Evolutionary conservation across 1,140 invertebrate species (phyloP), one percentile per base, ranked within the genome.

Genomic region (Arion vulgaris): DNA sequence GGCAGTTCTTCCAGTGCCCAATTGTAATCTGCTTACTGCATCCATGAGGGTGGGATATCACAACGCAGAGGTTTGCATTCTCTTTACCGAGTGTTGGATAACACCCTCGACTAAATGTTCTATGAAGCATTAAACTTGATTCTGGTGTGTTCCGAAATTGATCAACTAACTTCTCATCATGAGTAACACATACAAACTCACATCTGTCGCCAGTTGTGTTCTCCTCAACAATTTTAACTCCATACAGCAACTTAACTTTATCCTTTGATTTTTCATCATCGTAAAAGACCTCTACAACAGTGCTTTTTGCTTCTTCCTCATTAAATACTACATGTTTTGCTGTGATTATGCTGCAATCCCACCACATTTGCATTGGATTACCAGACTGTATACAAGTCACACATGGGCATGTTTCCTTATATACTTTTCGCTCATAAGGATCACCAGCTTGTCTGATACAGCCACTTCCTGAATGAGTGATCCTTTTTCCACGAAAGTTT

Each of bases 31-130:
- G 17, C n/a, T 74, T 74, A 26, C 72, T 39, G 13, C 28, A 28
- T 39, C 72, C 72, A 74, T 74, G 72, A 7, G 72, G 72, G 41
- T 74, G 72, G 41, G 72, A 74, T 28, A 45, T 39, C 1, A 74
- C 38, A 39, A 74, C 32, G n/a, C 36, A 28, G 9, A 74, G 41
- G 9, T 74, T 39, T 15, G 28, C 36, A 1, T 36, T 28, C 2
- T 28, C 26, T 39, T 28, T 74, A 9, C 41, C n/a, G 1, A 41
- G n/a, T 1, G 36, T 74, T 7, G 28, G n/a, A 17, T 74, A 41
- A 74, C 36, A 11, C 4, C 15, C 36, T 23, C 28, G 9, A 39
- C 41, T 45, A 39, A 71, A 23, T 34, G 26, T 36, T 23, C 38
- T 74, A n/a, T 45, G 36, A 2, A 45, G 9, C 1, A 1, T 5